These are phyloP conservation scores for Cnemophilus loriae DNA, from an alignment of 2,113 vertebrate genomes.

Conservation along the genomic window DNA sequence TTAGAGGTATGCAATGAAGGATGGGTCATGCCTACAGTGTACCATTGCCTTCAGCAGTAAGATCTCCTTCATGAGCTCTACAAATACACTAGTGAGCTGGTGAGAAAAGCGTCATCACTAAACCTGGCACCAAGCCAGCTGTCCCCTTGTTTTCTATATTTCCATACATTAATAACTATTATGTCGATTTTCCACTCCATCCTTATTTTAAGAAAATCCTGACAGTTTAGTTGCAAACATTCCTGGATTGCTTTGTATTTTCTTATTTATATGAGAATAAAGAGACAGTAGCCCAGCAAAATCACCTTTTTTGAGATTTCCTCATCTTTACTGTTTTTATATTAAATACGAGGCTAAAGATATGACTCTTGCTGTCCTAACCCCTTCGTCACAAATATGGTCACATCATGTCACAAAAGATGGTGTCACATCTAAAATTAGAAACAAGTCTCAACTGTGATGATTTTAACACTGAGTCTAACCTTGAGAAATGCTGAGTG, in stretches of 20 bases:
- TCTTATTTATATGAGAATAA: not conserved
- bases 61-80: not conserved
- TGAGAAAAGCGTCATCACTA: not conserved
- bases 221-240: not conserved
- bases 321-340: not conserved
- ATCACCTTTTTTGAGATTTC: not conserved
- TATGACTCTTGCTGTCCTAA: not conserved
- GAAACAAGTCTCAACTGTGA: conserved; percentile 37
- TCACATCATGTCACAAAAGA: conserved; percentile 43
- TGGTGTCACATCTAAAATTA: conserved; percentile 32
- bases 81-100: not conserved
- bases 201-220: not conserved
- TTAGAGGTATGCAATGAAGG: not conserved
- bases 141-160: not conserved
- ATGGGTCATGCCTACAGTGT: not conserved
- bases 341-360: not conserved
- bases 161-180: not conserved
- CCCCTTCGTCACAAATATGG: not conserved
- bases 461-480: conserved; percentile 22
- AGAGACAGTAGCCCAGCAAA: not conserved
- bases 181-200: not conserved
- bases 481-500: not conserved
- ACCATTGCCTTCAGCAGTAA: not conserved
- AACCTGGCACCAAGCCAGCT: not conserved
- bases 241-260: not conserved